A percentile compares a stretch with the other conserved stretches of the same genome.
phyloP scores from a whole-genome alignment of 2,113 vertebrate species.

The Hylia prasina region DNA sequence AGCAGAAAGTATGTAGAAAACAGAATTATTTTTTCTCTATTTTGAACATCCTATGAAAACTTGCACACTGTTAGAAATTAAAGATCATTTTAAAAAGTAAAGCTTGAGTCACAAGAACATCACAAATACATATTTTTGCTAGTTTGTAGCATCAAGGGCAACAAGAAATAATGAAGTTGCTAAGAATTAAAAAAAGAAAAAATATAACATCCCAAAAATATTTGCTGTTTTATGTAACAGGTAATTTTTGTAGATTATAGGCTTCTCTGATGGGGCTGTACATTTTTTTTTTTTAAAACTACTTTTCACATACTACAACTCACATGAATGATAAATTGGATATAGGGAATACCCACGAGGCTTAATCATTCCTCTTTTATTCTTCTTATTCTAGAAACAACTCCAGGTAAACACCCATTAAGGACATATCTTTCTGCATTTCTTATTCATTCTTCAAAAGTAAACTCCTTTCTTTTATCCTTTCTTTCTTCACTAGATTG shows the following conservation, averaged over 20 bases:
- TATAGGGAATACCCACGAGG: not conserved
- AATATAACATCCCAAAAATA: not conserved
- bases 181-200: not conserved
- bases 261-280: not conserved
- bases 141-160: not conserved
- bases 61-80: not conserved
- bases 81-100: not conserved
- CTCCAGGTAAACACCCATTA: not conserved
- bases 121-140: accelerated
- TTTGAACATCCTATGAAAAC: not conserved
- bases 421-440: not conserved
- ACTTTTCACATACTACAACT: not conserved
- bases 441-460: not conserved
- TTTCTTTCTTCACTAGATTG: not conserved
- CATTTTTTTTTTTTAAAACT: not conserved
- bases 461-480: not conserved
- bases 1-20: not conserved
- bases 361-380: not conserved
- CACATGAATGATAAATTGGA: not conserved
- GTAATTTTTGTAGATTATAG: not conserved
- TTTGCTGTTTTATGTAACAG: not conserved
- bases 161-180: not conserved
- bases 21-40: not conserved
- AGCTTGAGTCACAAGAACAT: not conserved
- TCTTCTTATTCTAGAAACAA: not conserved